Evolutionary conservation across 2,113 vertebrate genomes (phyloP).

Genomic region (Bos javanicus): DNA sequence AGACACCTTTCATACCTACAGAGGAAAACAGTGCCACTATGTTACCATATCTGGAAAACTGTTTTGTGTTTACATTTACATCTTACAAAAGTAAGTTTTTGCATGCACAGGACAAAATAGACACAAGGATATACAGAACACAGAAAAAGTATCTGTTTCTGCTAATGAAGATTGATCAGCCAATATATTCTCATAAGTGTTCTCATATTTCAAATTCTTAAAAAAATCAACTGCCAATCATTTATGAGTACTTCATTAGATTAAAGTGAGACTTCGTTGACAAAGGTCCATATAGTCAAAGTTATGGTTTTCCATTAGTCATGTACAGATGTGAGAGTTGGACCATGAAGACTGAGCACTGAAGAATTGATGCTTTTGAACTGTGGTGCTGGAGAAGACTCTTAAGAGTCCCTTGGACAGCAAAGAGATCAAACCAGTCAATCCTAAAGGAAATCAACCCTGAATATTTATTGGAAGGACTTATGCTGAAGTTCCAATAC

Average conservation of each 20-base stretch:
- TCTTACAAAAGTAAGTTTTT: background rate
- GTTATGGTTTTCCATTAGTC: background rate
- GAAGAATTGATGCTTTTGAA: background rate
- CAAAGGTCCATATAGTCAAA: background rate
- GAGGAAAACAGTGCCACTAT: background rate
- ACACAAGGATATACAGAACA: background rate
- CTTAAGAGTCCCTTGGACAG: background rate
- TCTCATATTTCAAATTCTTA: background rate
- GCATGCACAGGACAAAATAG: background rate
- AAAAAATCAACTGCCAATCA: background rate
- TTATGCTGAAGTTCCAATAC: background rate
- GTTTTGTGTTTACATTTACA: background rate
- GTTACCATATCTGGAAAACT: background rate
- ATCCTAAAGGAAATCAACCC: background rate
- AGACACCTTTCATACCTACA: background rate
- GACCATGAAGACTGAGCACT: background rate
- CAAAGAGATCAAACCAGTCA: background rate
- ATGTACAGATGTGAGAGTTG: background rate
- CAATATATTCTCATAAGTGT: background rate
- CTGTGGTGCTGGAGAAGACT: background rate
- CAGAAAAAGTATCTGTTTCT: background rate
- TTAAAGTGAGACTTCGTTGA: background rate
- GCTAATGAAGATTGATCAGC: background rate
- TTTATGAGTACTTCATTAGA: background rate
- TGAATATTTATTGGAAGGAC: background rate